A percentile compares a stretch with the other conserved stretches of the same genome.
phyloP scores from a whole-genome alignment of 1,140 invertebrate species.

The Tyrophagus putrescentiae region DNA sequence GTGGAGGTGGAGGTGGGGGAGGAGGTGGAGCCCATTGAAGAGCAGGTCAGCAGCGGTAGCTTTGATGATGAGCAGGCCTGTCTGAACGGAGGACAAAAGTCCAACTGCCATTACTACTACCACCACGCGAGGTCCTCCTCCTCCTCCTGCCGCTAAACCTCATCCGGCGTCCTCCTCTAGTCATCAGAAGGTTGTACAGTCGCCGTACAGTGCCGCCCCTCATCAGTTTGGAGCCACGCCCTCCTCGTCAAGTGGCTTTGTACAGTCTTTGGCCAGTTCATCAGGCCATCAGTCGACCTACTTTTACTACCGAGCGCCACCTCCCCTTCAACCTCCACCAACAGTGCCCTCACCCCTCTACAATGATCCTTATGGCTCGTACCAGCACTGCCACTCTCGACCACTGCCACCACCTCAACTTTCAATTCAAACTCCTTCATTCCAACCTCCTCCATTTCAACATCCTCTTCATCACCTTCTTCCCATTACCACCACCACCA shows the following conservation, averaged over 20 bases:
- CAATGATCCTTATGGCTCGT: background rate
- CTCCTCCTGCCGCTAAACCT: too few relatives aligned
- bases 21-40: background rate
- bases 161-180: too few relatives aligned
- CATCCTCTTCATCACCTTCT: background rate
- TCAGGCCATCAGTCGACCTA: too few relatives aligned
- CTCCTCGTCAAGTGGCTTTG: too few relatives aligned
- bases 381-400: background rate
- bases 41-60: too few relatives aligned
- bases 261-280: too few relatives aligned
- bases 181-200: too few relatives aligned
- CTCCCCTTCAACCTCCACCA: background rate
- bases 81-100: background rate
- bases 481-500: background rate
- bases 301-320: background rate
- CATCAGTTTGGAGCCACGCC: too few relatives aligned
- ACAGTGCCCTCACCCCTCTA: background rate
- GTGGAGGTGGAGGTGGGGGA: background rate
- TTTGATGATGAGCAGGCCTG: background rate
- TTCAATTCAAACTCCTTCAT: background rate
- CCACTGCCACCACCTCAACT: background rate
- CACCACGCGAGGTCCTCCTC: too few relatives aligned
- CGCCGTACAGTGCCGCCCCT: too few relatives aligned
- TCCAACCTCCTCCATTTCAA: background rate
- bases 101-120: conserved; percentile 3